Base-by-base conservation (phyloP, 2,888 invertebrate genomes). In the Pheosia gnoma region DNA sequence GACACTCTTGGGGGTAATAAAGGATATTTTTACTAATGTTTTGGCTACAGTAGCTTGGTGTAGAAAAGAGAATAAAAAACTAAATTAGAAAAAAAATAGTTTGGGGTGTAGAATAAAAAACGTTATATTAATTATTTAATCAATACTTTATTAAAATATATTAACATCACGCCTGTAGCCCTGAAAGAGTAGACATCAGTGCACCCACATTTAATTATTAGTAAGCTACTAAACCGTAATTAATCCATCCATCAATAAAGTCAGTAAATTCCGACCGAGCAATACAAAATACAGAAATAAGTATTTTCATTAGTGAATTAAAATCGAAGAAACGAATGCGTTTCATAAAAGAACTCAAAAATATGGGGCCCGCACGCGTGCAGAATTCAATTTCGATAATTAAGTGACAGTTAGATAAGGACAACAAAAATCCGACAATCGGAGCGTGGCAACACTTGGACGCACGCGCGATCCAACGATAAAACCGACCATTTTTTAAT, bases 321-420 rank as follows among this genome's bases (percentile, higher is more conserved):
- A 72, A 80, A 75, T 72, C 79, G 77, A 75, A 78, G 74, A 77
- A 78, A 73, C 72, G 72, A 75, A 68, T 72, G 53, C n/a, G 36
- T 59, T 68, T 65, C 57, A 71, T 65, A 79, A 80, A 76, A 75
- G 64, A 66, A 68, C 62, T 62, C 62, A 70, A 70, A 25, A 78
- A 79, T 70, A 77, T 74, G 64, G 69, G 67, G 70, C 71, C 67
- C 63, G 68, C 74, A 74, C 75, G 73, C 77, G 76, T 76, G 75
- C 80, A 78, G 77, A 83, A 85, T 88, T 86, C 87, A 88, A 90
- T 90, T 91, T 83, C 78, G 78, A 83, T 90, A 91, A 91, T 90
- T 83, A 89, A 89, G 87, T 87, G 88, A 86, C 89, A 88, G 87
- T 87, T 77, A 85, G 87, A 87, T 84, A 87, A 83, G 80, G 77